Base-by-base conservation (phyloP, 1,140 invertebrate species). In the Ips nitidus region DNA sequence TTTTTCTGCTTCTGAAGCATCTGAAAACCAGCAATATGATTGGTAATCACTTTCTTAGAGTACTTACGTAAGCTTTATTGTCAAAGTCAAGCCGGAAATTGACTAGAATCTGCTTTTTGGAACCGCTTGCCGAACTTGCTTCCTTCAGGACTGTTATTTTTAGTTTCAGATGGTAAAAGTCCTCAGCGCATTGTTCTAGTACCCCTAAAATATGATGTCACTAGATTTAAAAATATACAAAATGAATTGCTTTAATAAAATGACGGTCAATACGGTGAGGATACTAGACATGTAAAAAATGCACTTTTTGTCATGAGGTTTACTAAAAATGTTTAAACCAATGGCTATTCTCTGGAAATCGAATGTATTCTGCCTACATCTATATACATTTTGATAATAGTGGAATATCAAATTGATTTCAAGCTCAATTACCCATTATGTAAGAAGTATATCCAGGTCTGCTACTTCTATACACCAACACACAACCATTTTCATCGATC, bases 401-500 rank as follows among this genome's bases (percentile, higher is more conserved):
- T 22, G 22, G 22, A 22, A 22, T 22, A 22, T 22, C 22, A 22
- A 22, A 22, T 22, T 22, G 22, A 22, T 22, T 41, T 40, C 38
- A 59, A 2, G 36, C 1, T 8, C 6, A 42, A 38, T 41, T 80
- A 90, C 90, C 91, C 81, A 93, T 92, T 0, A 95, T 86, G 76
- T 95, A 96, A 73, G 92, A 88, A 0, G 89, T 91, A 77, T 92
- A 94, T 2, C 93, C 94, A 43, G 86, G 84, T 59, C 91, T 83
- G 1, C 86, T 85, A 66, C 90, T 93, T 64, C 91, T 86, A 76
- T 96, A 96, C 1, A 94, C 86, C 40, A 96, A 82, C 60, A 91
- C 85, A 4, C 91, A 92, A 1, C 91, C 93, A 43, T 91, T 83
- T 40, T 86, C 83, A 77, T 94, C 92, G 60, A 93, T 87, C 43